Percentiles rank a stretch among this genome's conserved stretches.
Conservation (phyloP, 1,140 invertebrate species). For the Atta colombica region DNA sequence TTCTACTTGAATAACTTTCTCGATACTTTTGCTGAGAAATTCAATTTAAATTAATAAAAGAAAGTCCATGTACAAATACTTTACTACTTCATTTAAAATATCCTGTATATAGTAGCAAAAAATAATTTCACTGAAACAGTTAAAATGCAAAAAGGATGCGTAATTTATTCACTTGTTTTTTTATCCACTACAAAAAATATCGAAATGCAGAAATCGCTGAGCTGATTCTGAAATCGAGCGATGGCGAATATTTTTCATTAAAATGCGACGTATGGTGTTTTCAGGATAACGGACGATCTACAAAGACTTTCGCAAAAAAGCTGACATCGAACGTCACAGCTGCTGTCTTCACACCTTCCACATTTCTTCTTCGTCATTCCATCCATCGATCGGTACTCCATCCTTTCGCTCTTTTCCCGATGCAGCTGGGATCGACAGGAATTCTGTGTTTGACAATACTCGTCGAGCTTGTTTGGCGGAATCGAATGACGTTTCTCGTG, state of each 20-base stretch:
- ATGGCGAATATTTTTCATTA: slow-evolving; percentile 49
- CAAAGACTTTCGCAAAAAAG: slow-evolving; percentile 24
- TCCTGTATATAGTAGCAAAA: not conserved
- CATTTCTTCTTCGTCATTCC: slow-evolving; percentile 35
- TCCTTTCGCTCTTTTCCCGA: slow-evolving; percentile 32
- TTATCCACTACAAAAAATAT: slow-evolving; percentile 6
- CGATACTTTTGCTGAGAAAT: not conserved
- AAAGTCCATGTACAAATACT: not conserved
- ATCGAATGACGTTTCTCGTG: slow-evolving; percentile 34
- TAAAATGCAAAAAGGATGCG: slow-evolving; percentile 28
- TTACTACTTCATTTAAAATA: not conserved
- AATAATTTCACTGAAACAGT: not conserved
- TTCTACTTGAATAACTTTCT: not conserved
- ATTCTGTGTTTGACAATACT: slow-evolving; percentile 45
- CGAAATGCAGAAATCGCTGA: slow-evolving; percentile 20
- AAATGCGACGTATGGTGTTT: not conserved
- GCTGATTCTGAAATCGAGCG: not conserved
- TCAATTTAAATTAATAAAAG: not conserved
- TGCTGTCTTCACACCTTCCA: slow-evolving; percentile 32
- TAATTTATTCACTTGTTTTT: slow-evolving; percentile 24
- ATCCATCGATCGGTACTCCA: slow-evolving; percentile 33
- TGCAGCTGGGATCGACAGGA: not conserved
- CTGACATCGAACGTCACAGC: slow-evolving; percentile 17
- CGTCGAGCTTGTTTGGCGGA: slow-evolving; percentile 11
- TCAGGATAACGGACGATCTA: slow-evolving; percentile 1